Evolutionary conservation across 2,797 vertebrate genomes (phyloP), one percentile per base, ranked within the genome.

Genomic region (Phoxinus dragarum): DNA sequence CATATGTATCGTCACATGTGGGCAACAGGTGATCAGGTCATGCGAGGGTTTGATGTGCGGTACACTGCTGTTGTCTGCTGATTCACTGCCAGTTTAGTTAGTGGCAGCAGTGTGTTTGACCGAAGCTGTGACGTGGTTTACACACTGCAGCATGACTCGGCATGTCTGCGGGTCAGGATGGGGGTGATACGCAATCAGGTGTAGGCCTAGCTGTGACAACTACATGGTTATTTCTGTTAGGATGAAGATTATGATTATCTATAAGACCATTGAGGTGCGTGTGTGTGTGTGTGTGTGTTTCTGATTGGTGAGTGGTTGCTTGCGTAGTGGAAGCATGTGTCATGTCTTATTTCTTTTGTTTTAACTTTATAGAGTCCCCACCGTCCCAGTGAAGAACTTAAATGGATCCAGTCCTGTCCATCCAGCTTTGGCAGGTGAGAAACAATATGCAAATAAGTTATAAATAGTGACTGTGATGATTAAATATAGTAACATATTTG

Each of bases 371-470:
- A 99, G 98, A 90, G 97, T 99, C 77, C 98, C 98, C 81, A 98
- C 98, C 0, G 97, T 99, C 87, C 98, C 98, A 0, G 97, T 99
- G 86, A 98, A 98, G 93, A 99, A 99, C 92, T 95, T 99, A 79
- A 98, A 97, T 61, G 98, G 98, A 77, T 97, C 98, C n/a, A 99
- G 98, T 87, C 98, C 97, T 0, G 97, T 99, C 31, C 97, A 97
- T 81, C 98, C 98, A 42, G 98, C 98, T 0, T 93, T 99, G 87
- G 98, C 98, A 94, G 98, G 98, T 99, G 93, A 95, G 92, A 61
- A 64, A 31, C 49, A 5, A 27, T 19, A 31, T 54, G 36, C 34
- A 68, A 44, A 79, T 74, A 67, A 49, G 17, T 49, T 82, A 64
- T 85, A 49, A n/a, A 44, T 61, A 71, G 16, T 17, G 27, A n/a